Percentiles rank a stretch among this genome's conserved stretches.
These are phyloP conservation scores for Sterrhoptilus dennistouni DNA, from an alignment of 2,113 vertebrate genomes.

Conservation along the genomic window DNA sequence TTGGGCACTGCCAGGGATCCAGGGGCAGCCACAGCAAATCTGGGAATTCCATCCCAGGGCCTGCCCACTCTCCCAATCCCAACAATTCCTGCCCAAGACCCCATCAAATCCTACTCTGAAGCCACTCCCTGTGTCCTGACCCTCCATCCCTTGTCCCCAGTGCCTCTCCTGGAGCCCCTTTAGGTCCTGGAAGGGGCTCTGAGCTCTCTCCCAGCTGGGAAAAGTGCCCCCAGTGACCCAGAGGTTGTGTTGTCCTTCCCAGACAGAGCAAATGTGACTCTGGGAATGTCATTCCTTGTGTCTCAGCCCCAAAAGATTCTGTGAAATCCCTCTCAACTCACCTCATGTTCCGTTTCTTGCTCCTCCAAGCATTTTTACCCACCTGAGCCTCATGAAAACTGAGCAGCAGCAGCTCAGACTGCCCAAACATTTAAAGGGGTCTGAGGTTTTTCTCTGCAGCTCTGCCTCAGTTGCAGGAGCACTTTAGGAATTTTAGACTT, in stretches of 20 bases:
- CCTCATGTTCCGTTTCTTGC: neutral
- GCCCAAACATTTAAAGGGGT: neutral
- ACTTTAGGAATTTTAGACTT: slow-evolving; percentile 1
- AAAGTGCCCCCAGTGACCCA: neutral
- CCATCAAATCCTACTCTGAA: neutral
- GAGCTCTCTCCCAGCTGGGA: neutral
- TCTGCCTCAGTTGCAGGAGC: neutral
- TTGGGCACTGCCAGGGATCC: neutral
- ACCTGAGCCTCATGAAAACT: accelerated
- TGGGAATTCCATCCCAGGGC: neutral
- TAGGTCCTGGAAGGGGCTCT: accelerated
- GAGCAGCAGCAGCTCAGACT: neutral
- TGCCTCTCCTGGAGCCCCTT: neutral
- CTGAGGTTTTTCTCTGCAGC: neutral
- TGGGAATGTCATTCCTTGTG: neutral
- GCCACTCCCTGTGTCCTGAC: neutral
- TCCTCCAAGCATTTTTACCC: neutral
- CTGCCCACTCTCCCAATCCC: neutral
- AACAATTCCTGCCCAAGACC: neutral
- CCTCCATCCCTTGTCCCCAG: neutral
- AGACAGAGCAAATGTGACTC: neutral
- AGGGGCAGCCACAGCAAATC: neutral
- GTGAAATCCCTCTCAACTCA: neutral
- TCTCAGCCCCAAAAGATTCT: neutral
- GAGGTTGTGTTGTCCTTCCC: neutral